These are phyloP conservation scores for Lathamus discolor DNA, from an alignment of 2,113 vertebrate species.

Conservation along the genomic window DNA sequence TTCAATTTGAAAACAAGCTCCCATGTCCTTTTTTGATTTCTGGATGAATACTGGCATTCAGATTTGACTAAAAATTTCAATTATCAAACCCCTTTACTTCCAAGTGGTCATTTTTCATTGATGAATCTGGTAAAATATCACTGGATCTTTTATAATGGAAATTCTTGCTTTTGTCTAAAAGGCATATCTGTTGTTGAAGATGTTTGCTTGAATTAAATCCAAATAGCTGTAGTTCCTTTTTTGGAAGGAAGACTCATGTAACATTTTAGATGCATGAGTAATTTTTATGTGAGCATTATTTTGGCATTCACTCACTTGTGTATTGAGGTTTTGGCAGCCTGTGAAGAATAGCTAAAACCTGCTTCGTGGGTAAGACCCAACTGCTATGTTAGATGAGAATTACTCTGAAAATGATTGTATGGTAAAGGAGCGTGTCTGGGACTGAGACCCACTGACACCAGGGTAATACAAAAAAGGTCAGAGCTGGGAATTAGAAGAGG, in stretches of 20 bases:
- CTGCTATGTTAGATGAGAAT: neutral
- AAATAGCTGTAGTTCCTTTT: neutral
- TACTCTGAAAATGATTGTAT: neutral
- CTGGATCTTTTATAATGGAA: neutral
- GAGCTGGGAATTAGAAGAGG: neutral
- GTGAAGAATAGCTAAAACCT: neutral
- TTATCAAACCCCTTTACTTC: neutral
- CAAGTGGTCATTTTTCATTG: neutral
- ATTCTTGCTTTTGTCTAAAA: neutral
- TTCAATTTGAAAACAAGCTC: neutral
- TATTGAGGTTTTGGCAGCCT: neutral
- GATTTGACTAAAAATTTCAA: neutral
- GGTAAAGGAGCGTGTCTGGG: neutral
- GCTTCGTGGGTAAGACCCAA: neutral
- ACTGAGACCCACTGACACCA: neutral
- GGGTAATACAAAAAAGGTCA: neutral
- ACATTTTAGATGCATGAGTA: conserved; percentile 27
- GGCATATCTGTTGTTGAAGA: conserved; percentile 11
- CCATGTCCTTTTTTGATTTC: neutral
- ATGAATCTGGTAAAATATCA: neutral
- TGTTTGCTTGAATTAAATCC: neutral
- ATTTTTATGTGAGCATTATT: conserved; percentile 37
- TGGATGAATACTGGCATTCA: neutral
- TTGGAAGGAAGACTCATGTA: neutral
- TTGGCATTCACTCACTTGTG: neutral